phyloP scores from a whole-genome alignment of 2,888 invertebrate species.

The Tortrix viridana region DNA sequence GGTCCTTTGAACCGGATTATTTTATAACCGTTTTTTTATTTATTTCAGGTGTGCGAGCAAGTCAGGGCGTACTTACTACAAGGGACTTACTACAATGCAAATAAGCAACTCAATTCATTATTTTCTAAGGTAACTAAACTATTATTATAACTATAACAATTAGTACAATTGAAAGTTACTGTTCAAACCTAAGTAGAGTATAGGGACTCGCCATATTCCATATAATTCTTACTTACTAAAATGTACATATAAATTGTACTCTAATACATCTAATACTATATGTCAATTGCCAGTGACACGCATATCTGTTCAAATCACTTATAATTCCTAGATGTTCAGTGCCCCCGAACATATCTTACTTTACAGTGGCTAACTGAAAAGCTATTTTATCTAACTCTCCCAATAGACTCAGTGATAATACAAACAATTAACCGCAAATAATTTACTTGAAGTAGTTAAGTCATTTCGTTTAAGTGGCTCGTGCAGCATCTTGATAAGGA shows the following conservation, averaged over 20 bases:
- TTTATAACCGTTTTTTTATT: constrained; percentile 13
- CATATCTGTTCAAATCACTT: too few relatives aligned
- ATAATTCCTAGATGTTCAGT: not conserved
- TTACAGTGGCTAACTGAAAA: constrained; percentile 15
- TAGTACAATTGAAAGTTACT: not conserved
- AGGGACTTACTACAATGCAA: constrained; percentile 92
- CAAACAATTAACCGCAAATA: constrained; percentile 27
- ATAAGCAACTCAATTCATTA: constrained; percentile 92
- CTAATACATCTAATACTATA: too few relatives aligned
- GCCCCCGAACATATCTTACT: not conserved
- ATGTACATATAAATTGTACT: too few relatives aligned
- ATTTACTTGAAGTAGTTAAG: constrained; percentile 25
- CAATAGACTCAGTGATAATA: constrained; percentile 11
- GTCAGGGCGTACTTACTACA: constrained; percentile 92
- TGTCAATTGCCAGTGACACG: too few relatives aligned
- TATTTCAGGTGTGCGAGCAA: constrained; percentile 89
- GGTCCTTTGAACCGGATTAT: constrained; percentile 9
- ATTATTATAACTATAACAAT: not conserved
- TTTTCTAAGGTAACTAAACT: constrained; percentile 89
- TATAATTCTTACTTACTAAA: too few relatives aligned
- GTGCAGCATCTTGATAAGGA: constrained; percentile 27
- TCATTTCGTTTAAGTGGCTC: constrained; percentile 29
- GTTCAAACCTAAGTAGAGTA: too few relatives aligned
- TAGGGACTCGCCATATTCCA: too few relatives aligned
- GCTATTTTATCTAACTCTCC: constrained; percentile 17